These are phyloP conservation scores for Bombus affinis DNA, from an alignment of 1,140 invertebrate genomes.

Conservation along the genomic window DNA sequence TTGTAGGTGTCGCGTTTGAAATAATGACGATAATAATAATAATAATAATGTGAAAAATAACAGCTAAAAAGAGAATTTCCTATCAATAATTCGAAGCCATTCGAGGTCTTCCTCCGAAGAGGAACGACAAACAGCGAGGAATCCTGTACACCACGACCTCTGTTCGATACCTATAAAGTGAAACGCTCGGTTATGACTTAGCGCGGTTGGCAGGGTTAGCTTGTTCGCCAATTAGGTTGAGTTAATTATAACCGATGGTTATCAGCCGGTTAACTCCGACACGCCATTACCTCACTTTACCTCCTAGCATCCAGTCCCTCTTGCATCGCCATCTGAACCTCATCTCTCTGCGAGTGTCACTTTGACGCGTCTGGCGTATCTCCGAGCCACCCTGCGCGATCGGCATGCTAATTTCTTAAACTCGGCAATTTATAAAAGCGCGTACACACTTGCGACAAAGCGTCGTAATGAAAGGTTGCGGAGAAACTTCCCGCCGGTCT, in stretches of 20 bases:
- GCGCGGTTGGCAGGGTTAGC: constrained; percentile 77
- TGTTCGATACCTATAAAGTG: constrained; percentile 33
- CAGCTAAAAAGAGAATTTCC: neutral
- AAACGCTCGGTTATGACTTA: constrained; percentile 53
- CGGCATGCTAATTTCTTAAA: constrained; percentile 47
- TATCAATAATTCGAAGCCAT: neutral
- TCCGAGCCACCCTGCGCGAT: neutral
- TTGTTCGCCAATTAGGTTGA: constrained; percentile 81
- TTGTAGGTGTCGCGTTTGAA: neutral
- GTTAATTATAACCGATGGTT: constrained; percentile 84
- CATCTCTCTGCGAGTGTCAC: constrained; percentile 64
- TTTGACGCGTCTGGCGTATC: constrained; percentile 22
- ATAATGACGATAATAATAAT: neutral
- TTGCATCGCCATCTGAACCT: constrained; percentile 15
- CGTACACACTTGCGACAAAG: constrained; percentile 11
- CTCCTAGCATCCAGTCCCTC: constrained; percentile 66
- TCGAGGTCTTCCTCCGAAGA: too few relatives aligned
- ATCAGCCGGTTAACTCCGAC: constrained; percentile 83
- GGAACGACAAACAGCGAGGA: neutral
- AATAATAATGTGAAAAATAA: neutral
- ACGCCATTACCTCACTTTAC: constrained; percentile 81
- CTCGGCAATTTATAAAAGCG: neutral
- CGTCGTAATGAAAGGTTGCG: constrained; percentile 17
- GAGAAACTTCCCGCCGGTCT: neutral
- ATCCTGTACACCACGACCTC: neutral